Base-by-base conservation (phyloP, 2,888 invertebrate genomes). In the Leptinotarsa haldemani region DNA sequence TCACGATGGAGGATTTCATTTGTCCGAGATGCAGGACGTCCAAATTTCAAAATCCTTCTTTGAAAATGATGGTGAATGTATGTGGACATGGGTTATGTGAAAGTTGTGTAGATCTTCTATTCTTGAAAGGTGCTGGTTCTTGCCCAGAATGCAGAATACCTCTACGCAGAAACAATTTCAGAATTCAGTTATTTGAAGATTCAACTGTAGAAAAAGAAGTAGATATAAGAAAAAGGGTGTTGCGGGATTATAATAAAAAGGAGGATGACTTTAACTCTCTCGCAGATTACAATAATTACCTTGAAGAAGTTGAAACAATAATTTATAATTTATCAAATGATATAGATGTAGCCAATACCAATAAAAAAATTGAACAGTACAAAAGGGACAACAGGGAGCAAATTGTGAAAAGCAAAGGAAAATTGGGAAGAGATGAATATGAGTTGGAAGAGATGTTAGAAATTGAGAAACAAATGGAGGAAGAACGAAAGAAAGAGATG, bases 11-110 rank as follows among this genome's bases (percentile, higher is more conserved):
- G 80, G 95, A 96, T 82, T 93, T 94, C 88, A 94, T 93, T 46
- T 97, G 98, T 89, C 98, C 98, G 77, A 92, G 97, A 88, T 99
- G 99, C 89, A 97, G 97, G 90, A 97, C 98, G 53, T 97, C 93
- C 65, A 98, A 98, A 89, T 98, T 98, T 86, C 92, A 98, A 87
- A 99, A 99, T 89, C 98, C 98, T 50, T 95, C 96, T 0, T 88
- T 99, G 71, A 97, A 97, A 86, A 91, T 99, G 90, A 94, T 99
- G 96, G 98, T 99, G 77, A 99, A 99, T 87, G 93, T 97, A 71
- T 99, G 99, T 88, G 99, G 99, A 47, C 99, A 99, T 89, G 95
- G 97, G 53, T 89, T 99, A 82, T 99, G 99, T 89, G 98, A 98
- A 88, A 97, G 94, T 86, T 99, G 99, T 89, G 98, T 99, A 50